Evolutionary conservation across 2,797 vertebrate species (phyloP), one percentile per base, ranked within the genome.

Genomic region (Rhabdomys pumilio): DNA sequence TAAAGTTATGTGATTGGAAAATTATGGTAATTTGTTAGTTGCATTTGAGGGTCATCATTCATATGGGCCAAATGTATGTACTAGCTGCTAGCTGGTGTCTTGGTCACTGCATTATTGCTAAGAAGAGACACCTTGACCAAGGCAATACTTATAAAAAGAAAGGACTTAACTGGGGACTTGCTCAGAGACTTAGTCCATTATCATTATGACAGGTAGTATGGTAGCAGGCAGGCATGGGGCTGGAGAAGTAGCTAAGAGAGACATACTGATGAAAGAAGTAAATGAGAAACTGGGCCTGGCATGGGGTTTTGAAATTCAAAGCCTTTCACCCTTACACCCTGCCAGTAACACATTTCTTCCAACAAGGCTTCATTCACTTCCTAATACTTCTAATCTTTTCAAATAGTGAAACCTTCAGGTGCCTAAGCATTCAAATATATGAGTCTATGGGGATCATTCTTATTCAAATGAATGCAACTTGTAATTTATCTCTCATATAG

Each of bases 41-140:
- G 92, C 50, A 34, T 72, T 95, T 91, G 55, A 93, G 91, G 90
- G 47, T 50, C 11, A 50, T 96, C 47, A 91, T 94, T 86, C 50
- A 24, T 22, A 31, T 83, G 3, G n/a, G 67, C 14, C 13, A 86
- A 75, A 75, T 57, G 59, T 80, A 41, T 38, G 26, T 44, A 53
- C 31, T 57, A 17, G 9, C 38, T 83, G 24, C 31, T 57, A 17
- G 9, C 24, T 83, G 24, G 24, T 83, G 38, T 63, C 57, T 41
- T 63, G 59, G 24, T 83, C 57, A 63, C 38, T 83, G 7, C 31
- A 31, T 10, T 63, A 83, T 63, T 44, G 15, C 81, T 44, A 10
- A 41, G 26, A 44, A 63, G 38, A 63, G 38, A 38, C 69, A 41
- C 69, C 3, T 38, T 73, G 69, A 44, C 24, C 9, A 83, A 83